phyloP scores from a whole-genome alignment of 1,140 invertebrate genomes.

The Bicyclus anynana region DNA sequence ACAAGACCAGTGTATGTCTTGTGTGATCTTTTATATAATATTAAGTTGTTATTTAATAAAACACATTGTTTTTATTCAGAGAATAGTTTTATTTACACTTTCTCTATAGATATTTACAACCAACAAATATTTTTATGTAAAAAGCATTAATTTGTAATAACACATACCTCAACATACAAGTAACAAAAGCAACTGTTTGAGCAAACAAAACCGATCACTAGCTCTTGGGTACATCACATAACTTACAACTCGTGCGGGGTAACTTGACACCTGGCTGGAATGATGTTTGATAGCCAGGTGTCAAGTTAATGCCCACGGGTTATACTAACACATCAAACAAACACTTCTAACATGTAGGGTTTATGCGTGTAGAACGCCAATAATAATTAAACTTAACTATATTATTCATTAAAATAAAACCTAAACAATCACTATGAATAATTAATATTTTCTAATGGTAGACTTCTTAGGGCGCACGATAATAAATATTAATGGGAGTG shows the following conservation, averaged over 20 bases:
- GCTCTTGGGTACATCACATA: conserved; percentile 24
- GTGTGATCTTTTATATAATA: neutral
- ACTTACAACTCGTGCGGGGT: conserved; percentile 4
- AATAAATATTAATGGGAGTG: too few relatives aligned
- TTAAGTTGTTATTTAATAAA: conserved; percentile 42
- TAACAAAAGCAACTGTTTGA: conserved; percentile 34
- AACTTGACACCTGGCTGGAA: too few relatives aligned
- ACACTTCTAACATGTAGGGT: neutral
- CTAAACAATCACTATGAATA: too few relatives aligned
- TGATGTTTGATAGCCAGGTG: too few relatives aligned
- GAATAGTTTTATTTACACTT: conserved; percentile 73
- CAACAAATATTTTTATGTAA: conserved; percentile 44
- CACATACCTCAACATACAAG: conserved; percentile 34
- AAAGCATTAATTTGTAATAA: conserved; percentile 42
- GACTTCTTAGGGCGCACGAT: too few relatives aligned
- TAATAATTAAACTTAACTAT: neutral
- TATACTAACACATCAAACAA: conserved; percentile 12
- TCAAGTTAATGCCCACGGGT: too few relatives aligned
- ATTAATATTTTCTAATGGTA: too few relatives aligned
- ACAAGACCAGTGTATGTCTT: neutral
- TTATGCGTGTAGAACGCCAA: neutral
- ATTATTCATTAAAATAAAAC: neutral
- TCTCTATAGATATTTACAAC: conserved; percentile 54
- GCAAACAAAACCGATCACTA: conserved; percentile 47
- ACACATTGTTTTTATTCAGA: conserved; percentile 49